Base-by-base conservation (phyloP, 2,888 invertebrate genomes). In the Physocephala rufipes region DNA sequence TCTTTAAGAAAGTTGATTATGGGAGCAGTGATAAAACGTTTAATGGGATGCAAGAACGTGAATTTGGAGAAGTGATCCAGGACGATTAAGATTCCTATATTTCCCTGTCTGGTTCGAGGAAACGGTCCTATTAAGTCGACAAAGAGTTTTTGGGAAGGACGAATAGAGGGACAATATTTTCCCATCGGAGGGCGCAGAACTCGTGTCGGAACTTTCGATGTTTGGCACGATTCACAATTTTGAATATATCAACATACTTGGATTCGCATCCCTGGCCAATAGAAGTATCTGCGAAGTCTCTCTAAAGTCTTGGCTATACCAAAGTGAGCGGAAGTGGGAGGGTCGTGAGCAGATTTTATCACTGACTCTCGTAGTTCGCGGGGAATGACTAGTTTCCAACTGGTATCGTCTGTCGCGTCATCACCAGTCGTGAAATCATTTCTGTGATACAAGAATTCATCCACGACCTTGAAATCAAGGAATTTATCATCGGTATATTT, bases 271-370 rank as follows among this genome's bases (percentile, higher is more conserved):
- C 67, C 55, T 2, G 71, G 63, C 71, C 71, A 71, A 62, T 53
- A 67, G n/a, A 67, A 63, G 45, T 67, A 61, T 26, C 71, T 45
- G 2, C 62, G 30, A 4, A 71, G 47, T 47, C 67, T 69, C 16
- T 72, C 72, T 3, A 69, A 13, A 1, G 68, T 58, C 36, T 72
- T 72, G 2, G 45, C 69, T 7, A 45, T 65, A 49, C 72, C 72
- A 43, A 47, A 36, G 36, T 65, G 69, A 28, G 69, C 58, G 15
- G 65, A 64, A 2, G 24, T 7, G 12, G 69, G 69, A 19, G 58
- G 49, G 43, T 68, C 55, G 49, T 72, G 72, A 21, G 64, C 49
- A n/a, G 30, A 19, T 15, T 26, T 36, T 26, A 67, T 43, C 24
- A 58, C 45, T 2, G 58, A 19, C 2, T 15, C 7, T n/a, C 12